Conservation (phyloP, 2,113 vertebrate species). For the Saimiri boliviensis region DNA sequence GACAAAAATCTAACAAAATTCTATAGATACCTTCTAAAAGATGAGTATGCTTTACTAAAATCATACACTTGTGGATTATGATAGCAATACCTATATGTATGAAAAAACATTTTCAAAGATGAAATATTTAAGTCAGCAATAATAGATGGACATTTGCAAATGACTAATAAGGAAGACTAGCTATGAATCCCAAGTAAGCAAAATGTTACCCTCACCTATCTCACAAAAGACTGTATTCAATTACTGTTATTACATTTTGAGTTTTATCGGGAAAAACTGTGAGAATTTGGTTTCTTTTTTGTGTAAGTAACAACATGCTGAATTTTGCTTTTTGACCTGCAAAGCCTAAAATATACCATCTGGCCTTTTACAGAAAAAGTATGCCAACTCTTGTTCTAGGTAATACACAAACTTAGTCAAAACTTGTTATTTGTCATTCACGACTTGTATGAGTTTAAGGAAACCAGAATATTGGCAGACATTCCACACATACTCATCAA, state of each 20-base stretch:
- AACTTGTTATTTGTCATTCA: neutral
- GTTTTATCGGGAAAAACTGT: neutral
- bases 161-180: neutral
- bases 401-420: neutral
- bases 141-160: neutral
- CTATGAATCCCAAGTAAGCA: neutral
- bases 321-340: neutral
- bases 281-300: slow-evolving; percentile 25
- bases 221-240: neutral
- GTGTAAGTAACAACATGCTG: slow-evolving; percentile 18
- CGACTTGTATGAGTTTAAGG: neutral
- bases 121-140: slow-evolving; percentile 2
- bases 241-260: neutral
- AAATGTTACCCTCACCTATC: neutral
- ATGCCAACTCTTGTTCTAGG: neutral
- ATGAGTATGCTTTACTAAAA: slow-evolving; percentile 37
- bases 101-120: slow-evolving; percentile 15
- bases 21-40: neutral
- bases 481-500: neutral
- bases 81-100: neutral
- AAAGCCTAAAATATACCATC: neutral
- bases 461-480: neutral
- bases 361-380: slow-evolving; percentile 27
- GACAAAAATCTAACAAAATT: slow-evolving; percentile 1
- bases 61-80: neutral